Percentiles rank a stretch among this genome's conserved stretches.
Evolutionary conservation across 1,140 invertebrate genomes (phyloP).

Genomic region (Steinernema khuongi): DNA sequence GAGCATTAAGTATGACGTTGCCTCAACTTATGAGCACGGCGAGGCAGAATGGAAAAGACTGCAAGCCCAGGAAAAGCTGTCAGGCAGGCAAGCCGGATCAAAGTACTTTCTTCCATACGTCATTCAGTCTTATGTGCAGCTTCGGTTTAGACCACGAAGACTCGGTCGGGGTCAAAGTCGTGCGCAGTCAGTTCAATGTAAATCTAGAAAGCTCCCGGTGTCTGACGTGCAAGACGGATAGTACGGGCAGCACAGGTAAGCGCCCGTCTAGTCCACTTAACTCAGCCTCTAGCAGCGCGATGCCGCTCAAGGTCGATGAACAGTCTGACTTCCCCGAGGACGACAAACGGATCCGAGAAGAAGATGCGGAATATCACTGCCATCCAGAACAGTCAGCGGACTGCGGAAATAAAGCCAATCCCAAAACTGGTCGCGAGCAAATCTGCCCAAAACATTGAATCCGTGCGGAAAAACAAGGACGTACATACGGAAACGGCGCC

Average conservation of each 20-base stretch:
- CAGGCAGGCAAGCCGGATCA: not conserved
- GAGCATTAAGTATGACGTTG: not conserved
- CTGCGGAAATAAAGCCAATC: not conserved
- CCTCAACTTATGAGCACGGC: not conserved
- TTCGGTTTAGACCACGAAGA: not conserved
- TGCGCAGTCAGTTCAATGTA: not conserved
- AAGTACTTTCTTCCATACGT: not conserved
- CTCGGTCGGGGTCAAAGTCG: not conserved
- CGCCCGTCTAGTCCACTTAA: not conserved
- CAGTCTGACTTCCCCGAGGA: not conserved
- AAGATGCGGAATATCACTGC: not conserved
- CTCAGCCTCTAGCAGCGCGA: not conserved
- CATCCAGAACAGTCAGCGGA: not conserved
- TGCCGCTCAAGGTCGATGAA: not conserved
- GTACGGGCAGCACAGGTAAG: not conserved
- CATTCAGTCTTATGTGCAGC: not conserved
- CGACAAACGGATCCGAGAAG: not conserved
- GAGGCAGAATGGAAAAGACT: not conserved
- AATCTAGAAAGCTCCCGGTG: not conserved
- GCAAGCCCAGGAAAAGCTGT: not conserved
- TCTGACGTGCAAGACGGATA: not conserved
- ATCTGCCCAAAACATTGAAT: not conserved
- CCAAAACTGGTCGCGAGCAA: not conserved
- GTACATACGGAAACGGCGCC: not conserved
- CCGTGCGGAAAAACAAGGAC: not conserved